These are phyloP conservation scores for Ophioninae sp. DNA, from an alignment of 2,888 invertebrate genomes.

Conservation along the genomic window DNA sequence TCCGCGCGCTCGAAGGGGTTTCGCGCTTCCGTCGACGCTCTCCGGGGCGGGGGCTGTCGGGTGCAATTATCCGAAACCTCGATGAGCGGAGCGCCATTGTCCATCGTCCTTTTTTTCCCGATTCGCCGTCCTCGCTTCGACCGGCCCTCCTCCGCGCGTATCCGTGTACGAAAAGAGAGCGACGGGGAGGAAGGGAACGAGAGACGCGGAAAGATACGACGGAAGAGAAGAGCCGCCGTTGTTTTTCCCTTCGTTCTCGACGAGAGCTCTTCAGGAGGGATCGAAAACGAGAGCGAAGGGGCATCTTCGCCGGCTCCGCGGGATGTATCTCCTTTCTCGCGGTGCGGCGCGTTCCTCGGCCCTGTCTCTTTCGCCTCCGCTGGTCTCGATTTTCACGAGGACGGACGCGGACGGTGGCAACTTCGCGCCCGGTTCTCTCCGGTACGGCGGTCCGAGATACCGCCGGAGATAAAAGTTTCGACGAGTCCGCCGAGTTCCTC, in stretches of 20 bases:
- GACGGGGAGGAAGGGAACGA: background rate
- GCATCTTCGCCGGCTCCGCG: slow-evolving; percentile 1
- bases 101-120: slow-evolving; percentile 56
- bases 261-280: slow-evolving; percentile 12
- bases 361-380: slow-evolving; percentile 5
- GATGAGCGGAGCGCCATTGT: slow-evolving; percentile 60
- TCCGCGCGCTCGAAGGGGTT: slow-evolving; percentile 62
- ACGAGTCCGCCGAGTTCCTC: slow-evolving; percentile 69
- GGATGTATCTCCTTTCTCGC: slow-evolving; percentile 10
- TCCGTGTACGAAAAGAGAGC: slow-evolving; percentile 1
- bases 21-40: slow-evolving; percentile 69
- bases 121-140: background rate
- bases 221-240: slow-evolving; percentile 18
- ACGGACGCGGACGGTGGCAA: background rate
- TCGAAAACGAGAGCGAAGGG: slow-evolving; percentile 25
- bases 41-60: slow-evolving; percentile 73
- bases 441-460: slow-evolving; percentile 52
- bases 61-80: slow-evolving; percentile 76
- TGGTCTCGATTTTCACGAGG: background rate
- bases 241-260: slow-evolving; percentile 25
- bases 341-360: slow-evolving; percentile 17
- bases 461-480: slow-evolving; percentile 75
- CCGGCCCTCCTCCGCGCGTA: slow-evolving; percentile 12
- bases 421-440: background rate
- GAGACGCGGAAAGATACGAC: slow-evolving; percentile 1